These are phyloP conservation scores for Lagodon rhomboides DNA, from an alignment of 2,797 vertebrate genomes.

Conservation along the genomic window DNA sequence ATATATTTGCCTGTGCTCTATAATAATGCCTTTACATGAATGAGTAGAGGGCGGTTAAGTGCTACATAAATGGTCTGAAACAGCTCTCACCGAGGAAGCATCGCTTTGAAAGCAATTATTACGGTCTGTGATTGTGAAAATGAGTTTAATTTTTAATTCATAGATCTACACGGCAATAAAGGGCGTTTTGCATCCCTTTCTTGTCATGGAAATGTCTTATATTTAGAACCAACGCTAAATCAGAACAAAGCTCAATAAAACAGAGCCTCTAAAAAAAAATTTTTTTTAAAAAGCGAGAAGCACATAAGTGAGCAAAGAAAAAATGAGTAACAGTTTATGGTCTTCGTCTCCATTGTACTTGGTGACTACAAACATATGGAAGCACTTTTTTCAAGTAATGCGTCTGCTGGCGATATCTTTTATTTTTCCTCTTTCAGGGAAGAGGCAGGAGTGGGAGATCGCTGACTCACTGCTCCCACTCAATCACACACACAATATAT, in stretches of 20 bases:
- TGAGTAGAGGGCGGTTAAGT: conserved; percentile 31
- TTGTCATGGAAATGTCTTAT: conserved; percentile 43
- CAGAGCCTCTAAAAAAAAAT: neutral
- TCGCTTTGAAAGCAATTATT: conserved; percentile 59
- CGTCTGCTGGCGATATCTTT: neutral
- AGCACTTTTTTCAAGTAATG: neutral
- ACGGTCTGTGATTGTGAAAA: conserved; percentile 64
- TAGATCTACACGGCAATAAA: conserved; percentile 37
- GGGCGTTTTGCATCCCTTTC: conserved; percentile 28
- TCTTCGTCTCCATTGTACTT: neutral
- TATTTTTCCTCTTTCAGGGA: no score
- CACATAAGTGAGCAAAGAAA: neutral
- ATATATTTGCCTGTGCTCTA: conserved; percentile 44
- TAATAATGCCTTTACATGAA: conserved; percentile 71
- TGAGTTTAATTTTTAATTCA: conserved; percentile 54
- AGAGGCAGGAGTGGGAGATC: neutral
- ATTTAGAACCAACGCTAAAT: conserved; percentile 35
- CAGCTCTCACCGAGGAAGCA: conserved; percentile 42
- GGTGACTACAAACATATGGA: conserved; percentile 11
- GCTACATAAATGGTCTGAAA: conserved; percentile 35
- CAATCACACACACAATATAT: neutral
- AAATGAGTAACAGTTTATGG: neutral
- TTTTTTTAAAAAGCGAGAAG: neutral
- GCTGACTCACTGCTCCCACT: neutral
- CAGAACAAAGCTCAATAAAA: conserved; percentile 42